These are phyloP conservation scores for Agrilus planipennis DNA, from an alignment of 1,140 invertebrate genomes.

Conservation along the genomic window DNA sequence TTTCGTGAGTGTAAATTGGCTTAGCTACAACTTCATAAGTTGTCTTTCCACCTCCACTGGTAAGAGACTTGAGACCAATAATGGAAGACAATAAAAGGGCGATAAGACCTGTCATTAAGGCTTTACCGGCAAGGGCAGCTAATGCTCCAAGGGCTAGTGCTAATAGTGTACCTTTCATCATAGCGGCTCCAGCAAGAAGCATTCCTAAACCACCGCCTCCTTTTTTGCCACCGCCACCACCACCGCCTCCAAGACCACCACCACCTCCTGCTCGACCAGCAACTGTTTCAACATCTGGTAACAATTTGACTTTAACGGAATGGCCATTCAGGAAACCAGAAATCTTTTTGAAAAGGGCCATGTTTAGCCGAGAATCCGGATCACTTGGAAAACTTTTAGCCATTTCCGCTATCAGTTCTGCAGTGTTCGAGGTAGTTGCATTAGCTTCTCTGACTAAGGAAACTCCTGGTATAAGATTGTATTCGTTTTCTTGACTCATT, in stretches of 20 bases:
- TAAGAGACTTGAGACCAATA: slow-evolving; percentile 60
- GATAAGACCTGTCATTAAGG: slow-evolving; percentile 69
- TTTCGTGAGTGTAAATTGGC: slow-evolving; percentile 58
- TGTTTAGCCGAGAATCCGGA: slow-evolving; percentile 62
- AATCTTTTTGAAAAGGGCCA: slow-evolving; percentile 57
- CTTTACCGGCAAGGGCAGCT: slow-evolving; percentile 69
- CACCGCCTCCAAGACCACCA: slow-evolving; percentile 36
- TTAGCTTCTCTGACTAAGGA: slow-evolving; percentile 55
- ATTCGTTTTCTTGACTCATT: slow-evolving; percentile 48
- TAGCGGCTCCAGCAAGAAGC: slow-evolving; percentile 43
- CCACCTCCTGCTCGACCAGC: slow-evolving; percentile 29
- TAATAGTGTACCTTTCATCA: slow-evolving; percentile 63
- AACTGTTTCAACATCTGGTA: slow-evolving; percentile 40
- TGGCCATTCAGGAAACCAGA: slow-evolving; percentile 58
- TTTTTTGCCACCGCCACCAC: slow-evolving; percentile 37
- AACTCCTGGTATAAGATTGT: slow-evolving; percentile 55
- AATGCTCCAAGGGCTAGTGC: slow-evolving; percentile 62
- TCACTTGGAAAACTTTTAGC: slow-evolving; percentile 62
- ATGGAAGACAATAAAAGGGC: slow-evolving; percentile 65
- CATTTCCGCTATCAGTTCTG: slow-evolving; percentile 57
- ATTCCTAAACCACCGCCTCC: slow-evolving; percentile 45
- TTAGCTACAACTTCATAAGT: slow-evolving; percentile 76
- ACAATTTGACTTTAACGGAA: slow-evolving; percentile 56
- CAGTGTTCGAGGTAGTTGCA: slow-evolving; percentile 40
- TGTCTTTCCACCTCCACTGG: slow-evolving; percentile 52